Conservation (phyloP, 2,113 vertebrate species). For the Aleadryas rufinucha region DNA sequence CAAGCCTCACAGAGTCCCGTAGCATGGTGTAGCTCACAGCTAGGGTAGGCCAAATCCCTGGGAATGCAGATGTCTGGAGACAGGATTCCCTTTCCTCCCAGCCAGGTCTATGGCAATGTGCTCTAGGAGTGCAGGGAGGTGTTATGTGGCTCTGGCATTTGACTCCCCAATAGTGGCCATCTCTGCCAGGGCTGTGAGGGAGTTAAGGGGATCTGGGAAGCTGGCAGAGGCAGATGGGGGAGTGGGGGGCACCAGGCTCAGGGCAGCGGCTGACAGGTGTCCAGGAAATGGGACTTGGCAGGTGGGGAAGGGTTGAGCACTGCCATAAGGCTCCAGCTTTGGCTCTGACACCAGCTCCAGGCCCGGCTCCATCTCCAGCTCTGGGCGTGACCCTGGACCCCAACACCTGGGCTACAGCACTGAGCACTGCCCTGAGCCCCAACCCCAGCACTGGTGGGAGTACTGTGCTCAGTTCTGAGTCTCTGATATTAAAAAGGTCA, state of each 20-base stretch:
- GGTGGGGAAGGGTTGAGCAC: rapidly evolving
- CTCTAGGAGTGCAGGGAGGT: neutral
- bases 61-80: neutral
- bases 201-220: neutral
- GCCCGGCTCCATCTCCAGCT: neutral
- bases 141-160: neutral
- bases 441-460: neutral
- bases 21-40: rapidly evolving
- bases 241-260: neutral
- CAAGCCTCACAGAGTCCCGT: too few relatives aligned
- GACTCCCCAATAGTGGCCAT: neutral
- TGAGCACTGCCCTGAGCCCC: neutral
- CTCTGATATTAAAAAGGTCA: neutral
- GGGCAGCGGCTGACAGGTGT: neutral
- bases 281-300: neutral
- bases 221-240: neutral
- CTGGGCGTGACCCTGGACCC: too few relatives aligned
- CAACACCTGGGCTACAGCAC: neutral
- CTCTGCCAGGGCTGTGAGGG: neutral
- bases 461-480: neutral
- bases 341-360: rapidly evolving
- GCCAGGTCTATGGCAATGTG: neutral
- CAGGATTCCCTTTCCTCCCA: neutral
- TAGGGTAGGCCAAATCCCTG: neutral
- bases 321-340: neutral